Conservation (phyloP, 2,888 invertebrate genomes). For the Sepioteuthis lessoniana region DNA sequence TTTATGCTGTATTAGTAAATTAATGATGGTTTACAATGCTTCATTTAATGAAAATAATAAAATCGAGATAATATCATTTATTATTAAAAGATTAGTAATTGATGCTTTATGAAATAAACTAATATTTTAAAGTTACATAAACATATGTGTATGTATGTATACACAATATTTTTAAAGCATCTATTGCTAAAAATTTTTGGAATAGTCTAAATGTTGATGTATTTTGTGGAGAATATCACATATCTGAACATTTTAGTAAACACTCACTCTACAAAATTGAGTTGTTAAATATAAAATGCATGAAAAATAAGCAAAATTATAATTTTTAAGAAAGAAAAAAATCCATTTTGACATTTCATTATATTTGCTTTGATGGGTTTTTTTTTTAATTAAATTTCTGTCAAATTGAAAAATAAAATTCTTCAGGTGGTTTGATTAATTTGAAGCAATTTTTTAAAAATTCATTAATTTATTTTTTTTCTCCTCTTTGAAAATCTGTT, state of each 20-base stretch:
- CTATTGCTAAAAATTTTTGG: background rate
- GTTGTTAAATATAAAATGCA: background rate
- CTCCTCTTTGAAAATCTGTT: background rate
- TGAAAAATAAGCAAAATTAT: background rate
- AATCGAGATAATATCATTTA: too few species aligned
- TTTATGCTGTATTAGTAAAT: too few species aligned
- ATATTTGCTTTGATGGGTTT: background rate
- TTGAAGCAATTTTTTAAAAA: background rate
- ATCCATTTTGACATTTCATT: background rate
- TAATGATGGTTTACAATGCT: too few species aligned
- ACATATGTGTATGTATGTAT: too few species aligned
- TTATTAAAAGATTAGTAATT: too few species aligned
- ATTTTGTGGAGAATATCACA: background rate
- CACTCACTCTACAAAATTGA: background rate
- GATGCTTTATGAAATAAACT: too few species aligned
- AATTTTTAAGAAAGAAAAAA: background rate
- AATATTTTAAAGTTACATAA: too few species aligned
- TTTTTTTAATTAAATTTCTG: constrained; percentile 21
- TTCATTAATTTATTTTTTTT: background rate
- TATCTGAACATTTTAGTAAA: constrained; percentile 4
- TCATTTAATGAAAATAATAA: too few species aligned
- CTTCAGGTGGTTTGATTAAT: constrained; percentile 33
- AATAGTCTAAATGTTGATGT: background rate
- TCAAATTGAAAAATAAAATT: constrained; percentile 8
- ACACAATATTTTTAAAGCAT: background rate